Evolutionary conservation across 2,113 vertebrate genomes (phyloP).

Genomic region (Potamarius usumacintae): DNA sequence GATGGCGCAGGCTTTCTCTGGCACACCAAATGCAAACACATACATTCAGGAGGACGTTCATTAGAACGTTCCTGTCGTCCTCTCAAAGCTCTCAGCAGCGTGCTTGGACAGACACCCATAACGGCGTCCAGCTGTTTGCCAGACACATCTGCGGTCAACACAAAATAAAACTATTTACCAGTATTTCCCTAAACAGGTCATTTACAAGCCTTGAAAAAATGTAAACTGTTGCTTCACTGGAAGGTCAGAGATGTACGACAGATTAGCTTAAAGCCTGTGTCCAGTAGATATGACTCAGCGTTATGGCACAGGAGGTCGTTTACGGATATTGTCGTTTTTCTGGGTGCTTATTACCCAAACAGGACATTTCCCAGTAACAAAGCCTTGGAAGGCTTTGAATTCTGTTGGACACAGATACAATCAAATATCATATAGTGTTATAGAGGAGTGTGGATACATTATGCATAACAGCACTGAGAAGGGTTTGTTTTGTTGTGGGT

Average conservation of each 20-base stretch:
- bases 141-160: slow-evolving; percentile 30
- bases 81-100: slow-evolving; percentile 19
- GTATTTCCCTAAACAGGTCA: slow-evolving; percentile 30
- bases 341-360: not conserved
- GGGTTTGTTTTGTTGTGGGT: too few species aligned
- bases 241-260: not conserved
- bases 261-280: not conserved
- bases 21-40: not conserved
- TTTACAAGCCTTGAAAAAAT: slow-evolving; percentile 24
- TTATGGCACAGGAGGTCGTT: not conserved
- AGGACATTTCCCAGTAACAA: not conserved
- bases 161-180: slow-evolving; percentile 33
- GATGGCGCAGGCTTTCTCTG: not conserved
- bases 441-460: not conserved
- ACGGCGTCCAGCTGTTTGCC: slow-evolving; percentile 30
- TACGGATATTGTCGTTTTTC: not conserved
- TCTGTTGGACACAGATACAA: not conserved
- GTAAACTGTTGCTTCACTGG: slow-evolving; percentile 17
- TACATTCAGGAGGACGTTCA: slow-evolving; percentile 16
- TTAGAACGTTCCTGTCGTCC: not conserved
- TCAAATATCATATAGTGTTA: too few species aligned
- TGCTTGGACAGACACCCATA: slow-evolving; percentile 6
- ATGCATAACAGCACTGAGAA: not conserved
- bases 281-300: slow-evolving; percentile 6
- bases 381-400: not conserved